Percentiles rank a stretch among this genome's conserved stretches.
Conservation (phyloP, 1,140 invertebrate genomes). For the Bombus affinis region DNA sequence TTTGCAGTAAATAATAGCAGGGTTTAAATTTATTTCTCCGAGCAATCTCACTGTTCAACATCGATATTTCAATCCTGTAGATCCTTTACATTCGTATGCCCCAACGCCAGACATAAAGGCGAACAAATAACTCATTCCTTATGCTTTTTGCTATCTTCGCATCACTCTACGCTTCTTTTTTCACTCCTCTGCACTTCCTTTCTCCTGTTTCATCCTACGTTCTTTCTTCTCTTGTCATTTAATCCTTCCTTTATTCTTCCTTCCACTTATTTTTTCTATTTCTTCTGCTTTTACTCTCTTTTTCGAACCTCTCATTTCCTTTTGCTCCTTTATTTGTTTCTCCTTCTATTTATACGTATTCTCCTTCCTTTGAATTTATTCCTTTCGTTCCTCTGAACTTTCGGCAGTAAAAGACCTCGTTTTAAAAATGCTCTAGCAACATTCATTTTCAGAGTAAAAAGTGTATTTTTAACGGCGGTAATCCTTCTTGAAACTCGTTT, state of each 20-base stretch:
- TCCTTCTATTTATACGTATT: neutral
- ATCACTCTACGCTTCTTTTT: too few relatives aligned
- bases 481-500: neutral
- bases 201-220: neutral
- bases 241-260: neutral
- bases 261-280: neutral
- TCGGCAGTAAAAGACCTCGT: too few relatives aligned
- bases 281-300: neutral
- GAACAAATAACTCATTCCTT: conserved; percentile 1
- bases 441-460: neutral
- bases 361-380: neutral
- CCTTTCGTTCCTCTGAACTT: neutral
- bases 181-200: too few relatives aligned
- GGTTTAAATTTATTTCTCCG: neutral
- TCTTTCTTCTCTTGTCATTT: neutral
- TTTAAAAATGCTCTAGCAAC: neutral
- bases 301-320: neutral
- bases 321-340: neutral
- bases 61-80: neutral
- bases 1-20: neutral
- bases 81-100: neutral
- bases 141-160: neutral
- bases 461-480: neutral
- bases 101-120: neutral
- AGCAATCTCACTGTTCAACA: neutral